These are phyloP conservation scores for Anoura caudifer DNA, from an alignment of 2,113 vertebrate species.

Conservation along the genomic window DNA sequence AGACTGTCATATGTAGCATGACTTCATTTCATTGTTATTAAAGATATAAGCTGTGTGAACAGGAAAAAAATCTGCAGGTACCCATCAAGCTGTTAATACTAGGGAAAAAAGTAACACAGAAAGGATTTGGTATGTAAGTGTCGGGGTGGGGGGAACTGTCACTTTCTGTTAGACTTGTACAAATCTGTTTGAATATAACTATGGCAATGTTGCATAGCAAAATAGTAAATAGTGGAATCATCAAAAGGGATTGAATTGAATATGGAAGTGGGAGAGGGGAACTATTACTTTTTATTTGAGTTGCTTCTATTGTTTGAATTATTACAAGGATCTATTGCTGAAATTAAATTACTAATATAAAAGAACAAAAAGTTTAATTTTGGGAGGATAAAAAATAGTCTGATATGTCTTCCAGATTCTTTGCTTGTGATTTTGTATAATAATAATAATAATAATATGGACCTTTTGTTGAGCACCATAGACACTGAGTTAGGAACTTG, in stretches of 20 bases:
- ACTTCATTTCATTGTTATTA: not conserved
- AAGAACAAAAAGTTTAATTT: not conserved
- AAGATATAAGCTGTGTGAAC: not conserved
- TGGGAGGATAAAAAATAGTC: not conserved
- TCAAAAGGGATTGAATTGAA: not conserved
- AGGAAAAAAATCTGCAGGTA: not conserved
- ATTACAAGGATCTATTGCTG: not conserved
- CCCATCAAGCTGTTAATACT: not conserved
- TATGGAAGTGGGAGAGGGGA: not conserved
- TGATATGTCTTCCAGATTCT: not conserved
- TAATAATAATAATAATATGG: not conserved
- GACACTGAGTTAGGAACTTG: not conserved
- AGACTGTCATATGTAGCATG: not conserved
- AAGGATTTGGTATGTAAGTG: not conserved
- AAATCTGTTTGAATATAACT: not conserved
- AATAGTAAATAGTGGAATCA: not conserved
- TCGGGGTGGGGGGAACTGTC: not conserved
- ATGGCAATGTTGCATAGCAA: not conserved
- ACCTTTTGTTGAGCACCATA: not conserved
- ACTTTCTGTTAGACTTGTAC: not conserved
- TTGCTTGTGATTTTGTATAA: not conserved
- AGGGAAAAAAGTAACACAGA: not conserved
- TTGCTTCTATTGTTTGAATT: not conserved
- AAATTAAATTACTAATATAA: not conserved
- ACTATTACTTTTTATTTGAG: not conserved